phyloP scores from a whole-genome alignment of 2,888 invertebrate species.

The Mimumesa dahlbomi region DNA sequence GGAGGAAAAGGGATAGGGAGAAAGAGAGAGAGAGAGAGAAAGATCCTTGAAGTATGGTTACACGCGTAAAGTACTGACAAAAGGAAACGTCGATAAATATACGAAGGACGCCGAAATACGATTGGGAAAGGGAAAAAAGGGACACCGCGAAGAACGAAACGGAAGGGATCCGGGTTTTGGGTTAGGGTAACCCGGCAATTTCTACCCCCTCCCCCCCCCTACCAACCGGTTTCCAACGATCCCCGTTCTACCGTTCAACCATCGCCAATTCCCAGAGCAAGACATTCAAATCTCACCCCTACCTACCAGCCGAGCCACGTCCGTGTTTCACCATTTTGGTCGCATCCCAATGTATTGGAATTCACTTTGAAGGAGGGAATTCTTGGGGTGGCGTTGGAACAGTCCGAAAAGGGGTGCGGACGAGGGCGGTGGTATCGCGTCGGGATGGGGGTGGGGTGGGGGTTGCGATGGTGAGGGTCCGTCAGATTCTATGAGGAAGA shows the following conservation, averaged over 20 bases:
- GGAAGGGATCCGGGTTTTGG: slow-evolving; percentile 12
- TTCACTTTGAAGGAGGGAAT: slow-evolving; percentile 63
- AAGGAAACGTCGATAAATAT: slow-evolving; percentile 61
- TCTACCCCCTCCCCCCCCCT: no score
- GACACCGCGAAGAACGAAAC: neutral
- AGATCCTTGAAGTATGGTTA: no score
- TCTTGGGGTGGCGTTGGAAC: slow-evolving; percentile 24
- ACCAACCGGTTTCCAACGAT: no score
- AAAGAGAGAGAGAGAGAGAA: neutral
- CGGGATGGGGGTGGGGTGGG: slow-evolving; percentile 12
- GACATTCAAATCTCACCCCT: slow-evolving; percentile 69
- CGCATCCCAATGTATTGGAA: slow-evolving; percentile 72
- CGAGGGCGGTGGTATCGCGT: no score
- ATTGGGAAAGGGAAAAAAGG: neutral
- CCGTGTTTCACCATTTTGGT: slow-evolving; percentile 65
- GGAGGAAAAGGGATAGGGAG: neutral
- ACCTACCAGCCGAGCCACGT: slow-evolving; percentile 38
- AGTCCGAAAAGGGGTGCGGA: no score
- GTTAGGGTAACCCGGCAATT: slow-evolving; percentile 54
- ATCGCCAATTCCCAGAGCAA: slow-evolving; percentile 66
- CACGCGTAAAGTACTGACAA: slow-evolving; percentile 44
- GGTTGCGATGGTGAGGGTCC: slow-evolving; percentile 16
- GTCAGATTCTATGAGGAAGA: slow-evolving; percentile 12
- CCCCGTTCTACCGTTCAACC: slow-evolving; percentile 53
- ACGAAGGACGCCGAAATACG: slow-evolving; percentile 25